Evolutionary conservation across 2,888 invertebrate genomes (phyloP), one percentile per base, ranked within the genome.

Genomic region (Clistopyga incitator): DNA sequence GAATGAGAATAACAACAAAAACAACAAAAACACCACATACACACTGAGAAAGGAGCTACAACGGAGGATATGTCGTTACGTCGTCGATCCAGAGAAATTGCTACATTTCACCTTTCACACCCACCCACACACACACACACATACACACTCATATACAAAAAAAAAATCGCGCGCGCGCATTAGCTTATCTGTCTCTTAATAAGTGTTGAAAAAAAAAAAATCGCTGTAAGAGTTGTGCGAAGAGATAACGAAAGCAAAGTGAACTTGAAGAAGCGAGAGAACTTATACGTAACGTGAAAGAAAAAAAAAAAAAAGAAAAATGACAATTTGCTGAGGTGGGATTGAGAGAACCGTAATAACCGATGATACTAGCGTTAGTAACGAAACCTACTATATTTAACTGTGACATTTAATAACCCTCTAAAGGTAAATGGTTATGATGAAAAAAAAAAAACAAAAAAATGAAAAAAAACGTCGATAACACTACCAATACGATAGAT

Each of bases 351-450:
- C 67, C 80, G 82, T 81, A 61, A 72, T 81, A 78, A 72, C 68
- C 78, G 80, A 84, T 76, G 82, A 82, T 77, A 76, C 77, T 82
- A 86, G 78, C 70, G 56, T 83, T 83, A 85, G 78, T 74, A 70
- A 85, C 61, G 65, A 77, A 78, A 82, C 79, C 80, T 81, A 90
- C 86, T 90, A 89, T 91, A 91, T 89, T 91, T 90, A 92, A 84
- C 90, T 90, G 90, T 91, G 90, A 91, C 88, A 89, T 91, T 90
- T 90, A 91, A 90, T 89, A 90, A 88, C 87, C 87, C 90, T 88
- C 76, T 78, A 78, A 85, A 59, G 74, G 47, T 78, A 85, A 82
- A 85, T 74, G 78, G 72, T 84, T 82, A 82, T 68, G 78, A 80
- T 72, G 54, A 77, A 67, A 81, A 79, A 64, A 72, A 67, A 71